Conservation (phyloP, 2,888 invertebrate genomes). For the Julus scandinavius region DNA sequence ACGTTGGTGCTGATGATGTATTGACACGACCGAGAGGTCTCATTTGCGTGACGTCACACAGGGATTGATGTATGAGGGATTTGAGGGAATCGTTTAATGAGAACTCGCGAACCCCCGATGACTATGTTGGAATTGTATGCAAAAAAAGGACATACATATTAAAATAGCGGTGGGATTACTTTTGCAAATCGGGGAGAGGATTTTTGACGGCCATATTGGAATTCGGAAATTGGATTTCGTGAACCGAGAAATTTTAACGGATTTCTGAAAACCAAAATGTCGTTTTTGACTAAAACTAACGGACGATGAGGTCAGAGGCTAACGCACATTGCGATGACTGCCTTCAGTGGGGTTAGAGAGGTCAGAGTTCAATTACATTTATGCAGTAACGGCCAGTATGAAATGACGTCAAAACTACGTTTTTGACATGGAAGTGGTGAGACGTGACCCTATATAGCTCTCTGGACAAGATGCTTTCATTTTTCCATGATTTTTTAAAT, state of each 20-base stretch:
- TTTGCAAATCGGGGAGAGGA: neutral
- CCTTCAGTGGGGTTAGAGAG: neutral
- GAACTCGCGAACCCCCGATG: neutral
- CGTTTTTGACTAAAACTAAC: neutral
- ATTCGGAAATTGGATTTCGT: neutral
- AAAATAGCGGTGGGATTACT: constrained; percentile 22
- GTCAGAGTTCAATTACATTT: neutral
- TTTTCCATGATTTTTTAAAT: no score
- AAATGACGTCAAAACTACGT: no score
- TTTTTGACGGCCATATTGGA: neutral
- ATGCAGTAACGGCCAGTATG: no score
- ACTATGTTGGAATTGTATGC: neutral
- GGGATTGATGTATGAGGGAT: neutral
- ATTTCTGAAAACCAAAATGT: neutral
- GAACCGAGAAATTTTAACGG: neutral
- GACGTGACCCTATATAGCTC: no score
- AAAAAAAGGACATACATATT: neutral
- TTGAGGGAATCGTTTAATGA: neutral
- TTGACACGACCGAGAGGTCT: neutral
- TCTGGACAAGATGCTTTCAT: no score
- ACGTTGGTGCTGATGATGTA: constrained; percentile 5
- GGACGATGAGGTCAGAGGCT: neutral
- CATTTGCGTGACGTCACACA: neutral
- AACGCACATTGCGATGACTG: neutral
- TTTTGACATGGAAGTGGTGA: no score